Percentiles rank a stretch among this genome's conserved stretches.
Evolutionary conservation across 2,113 vertebrate genomes (phyloP).

Genomic region (Genyomyrus donnyi): DNA sequence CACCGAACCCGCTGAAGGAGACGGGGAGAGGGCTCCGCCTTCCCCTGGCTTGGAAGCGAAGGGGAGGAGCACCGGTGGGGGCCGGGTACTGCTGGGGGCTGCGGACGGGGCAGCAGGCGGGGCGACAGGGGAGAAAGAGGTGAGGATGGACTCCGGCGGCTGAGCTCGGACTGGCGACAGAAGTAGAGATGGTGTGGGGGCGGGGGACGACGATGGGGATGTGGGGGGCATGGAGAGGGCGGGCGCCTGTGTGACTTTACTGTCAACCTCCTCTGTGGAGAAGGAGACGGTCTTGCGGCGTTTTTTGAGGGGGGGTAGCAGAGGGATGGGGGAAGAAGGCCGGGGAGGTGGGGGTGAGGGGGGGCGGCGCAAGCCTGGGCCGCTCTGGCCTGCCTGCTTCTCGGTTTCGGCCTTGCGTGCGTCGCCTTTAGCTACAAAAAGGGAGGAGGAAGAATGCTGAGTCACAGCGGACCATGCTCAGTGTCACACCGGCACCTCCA

Average conservation of each 20-base stretch:
- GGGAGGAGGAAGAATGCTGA: neutral
- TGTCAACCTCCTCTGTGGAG: slow-evolving; percentile 61
- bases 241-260: slow-evolving; percentile 30
- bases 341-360: slow-evolving; percentile 48
- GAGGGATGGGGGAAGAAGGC: slow-evolving; percentile 62
- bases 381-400: neutral
- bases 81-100: slow-evolving; percentile 24
- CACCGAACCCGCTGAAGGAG: slow-evolving; percentile 23
- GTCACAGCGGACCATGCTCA: neutral
- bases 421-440: slow-evolving; percentile 36
- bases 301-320: slow-evolving; percentile 80
- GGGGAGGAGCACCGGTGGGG: slow-evolving; percentile 57
- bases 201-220: neutral
- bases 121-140: slow-evolving; percentile 32
- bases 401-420: slow-evolving; percentile 32
- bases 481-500: neutral
- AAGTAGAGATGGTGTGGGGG: slow-evolving; percentile 23
- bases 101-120: slow-evolving; percentile 27
- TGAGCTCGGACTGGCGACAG: slow-evolving; percentile 39
- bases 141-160: slow-evolving; percentile 36
- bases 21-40: slow-evolving; percentile 43
- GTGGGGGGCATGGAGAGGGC: slow-evolving; percentile 15
- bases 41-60: slow-evolving; percentile 65
- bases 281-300: slow-evolving; percentile 82
- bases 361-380: slow-evolving; percentile 35